These are phyloP conservation scores for Coecobrya sp. DNA, from an alignment of 2,888 invertebrate species.

Conservation along the genomic window DNA sequence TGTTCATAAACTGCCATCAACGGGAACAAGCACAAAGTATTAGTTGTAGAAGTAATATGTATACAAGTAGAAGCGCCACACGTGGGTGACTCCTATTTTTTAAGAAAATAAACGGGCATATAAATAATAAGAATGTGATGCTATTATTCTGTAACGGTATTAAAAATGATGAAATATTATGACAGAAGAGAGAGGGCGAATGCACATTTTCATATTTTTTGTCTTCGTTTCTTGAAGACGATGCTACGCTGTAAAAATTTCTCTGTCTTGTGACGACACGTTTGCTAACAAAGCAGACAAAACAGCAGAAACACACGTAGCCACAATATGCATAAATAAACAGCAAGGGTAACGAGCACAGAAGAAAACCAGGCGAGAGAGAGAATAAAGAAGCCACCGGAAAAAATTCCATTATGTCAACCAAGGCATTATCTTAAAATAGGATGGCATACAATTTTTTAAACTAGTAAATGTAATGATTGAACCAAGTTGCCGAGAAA, in stretches of 20 bases:
- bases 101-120: conserved; percentile 20
- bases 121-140: conserved; percentile 31
- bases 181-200: conserved; percentile 70
- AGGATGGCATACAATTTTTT: conserved; percentile 36
- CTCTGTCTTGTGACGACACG: conserved; percentile 16
- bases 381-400: conserved; percentile 59
- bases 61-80: conserved; percentile 14
- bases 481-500: too few relatives aligned
- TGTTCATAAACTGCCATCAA: conserved; percentile 47
- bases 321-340: conserved; percentile 34
- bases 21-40: not conserved
- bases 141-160: conserved; percentile 65
- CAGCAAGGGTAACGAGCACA: conserved; percentile 69
- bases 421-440: conserved; percentile 68
- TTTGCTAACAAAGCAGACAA: conserved; percentile 52
- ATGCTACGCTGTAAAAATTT: conserved; percentile 31
- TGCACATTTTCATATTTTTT: conserved; percentile 21
- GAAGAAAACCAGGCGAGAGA: conserved; percentile 24
- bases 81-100: conserved; percentile 66
- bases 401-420: conserved; percentile 76
- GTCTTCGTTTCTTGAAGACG: not conserved
- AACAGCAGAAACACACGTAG: conserved; percentile 41
- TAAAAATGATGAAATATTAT: conserved; percentile 81
- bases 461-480: not conserved
- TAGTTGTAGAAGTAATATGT: not conserved